These are phyloP conservation scores for Anguilla anguilla DNA, from an alignment of 2,797 vertebrate genomes.

Conservation along the genomic window DNA sequence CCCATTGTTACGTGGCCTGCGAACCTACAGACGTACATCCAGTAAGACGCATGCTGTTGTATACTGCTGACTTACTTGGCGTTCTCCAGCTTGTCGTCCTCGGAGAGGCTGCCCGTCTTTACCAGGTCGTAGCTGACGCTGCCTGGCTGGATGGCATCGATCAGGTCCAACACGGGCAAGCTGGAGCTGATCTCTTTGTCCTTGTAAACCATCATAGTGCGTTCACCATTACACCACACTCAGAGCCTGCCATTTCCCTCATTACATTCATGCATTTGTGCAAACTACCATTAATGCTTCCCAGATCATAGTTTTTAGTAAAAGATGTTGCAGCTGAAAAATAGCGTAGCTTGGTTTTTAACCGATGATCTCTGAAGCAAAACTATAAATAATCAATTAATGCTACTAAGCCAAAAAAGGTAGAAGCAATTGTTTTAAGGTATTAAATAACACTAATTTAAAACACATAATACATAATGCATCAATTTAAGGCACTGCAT, in stretches of 20 bases:
- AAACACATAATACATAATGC: too few relatives aligned
- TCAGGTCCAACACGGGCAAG: slow-evolving; percentile 89
- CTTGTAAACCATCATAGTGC: slow-evolving; percentile 57
- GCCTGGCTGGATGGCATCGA: slow-evolving; percentile 90
- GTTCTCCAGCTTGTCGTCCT: slow-evolving; percentile 89
- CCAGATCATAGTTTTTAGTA: not conserved
- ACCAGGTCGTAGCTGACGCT: slow-evolving; percentile 93
- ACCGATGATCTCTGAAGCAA: not conserved
- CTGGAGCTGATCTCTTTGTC: slow-evolving; percentile 89
- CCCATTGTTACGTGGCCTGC: not conserved
- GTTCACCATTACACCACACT: not conserved
- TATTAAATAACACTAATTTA: too few relatives aligned
- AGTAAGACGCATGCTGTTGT: not conserved
- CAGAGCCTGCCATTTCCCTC: not conserved
- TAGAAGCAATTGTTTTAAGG: not conserved
- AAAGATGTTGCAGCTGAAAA: not conserved
- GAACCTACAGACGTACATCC: not conserved
- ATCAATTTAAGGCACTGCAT: too few relatives aligned
- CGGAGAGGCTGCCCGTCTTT: slow-evolving; percentile 75
- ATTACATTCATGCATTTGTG: not conserved
- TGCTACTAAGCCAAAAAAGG: not conserved
- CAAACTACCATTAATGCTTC: not conserved
- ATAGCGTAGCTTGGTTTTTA: not conserved
- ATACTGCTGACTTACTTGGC: slow-evolving; percentile 81
- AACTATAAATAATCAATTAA: not conserved